phyloP scores from a whole-genome alignment of 2,113 vertebrate genomes.

The Crypturellus undulatus region DNA sequence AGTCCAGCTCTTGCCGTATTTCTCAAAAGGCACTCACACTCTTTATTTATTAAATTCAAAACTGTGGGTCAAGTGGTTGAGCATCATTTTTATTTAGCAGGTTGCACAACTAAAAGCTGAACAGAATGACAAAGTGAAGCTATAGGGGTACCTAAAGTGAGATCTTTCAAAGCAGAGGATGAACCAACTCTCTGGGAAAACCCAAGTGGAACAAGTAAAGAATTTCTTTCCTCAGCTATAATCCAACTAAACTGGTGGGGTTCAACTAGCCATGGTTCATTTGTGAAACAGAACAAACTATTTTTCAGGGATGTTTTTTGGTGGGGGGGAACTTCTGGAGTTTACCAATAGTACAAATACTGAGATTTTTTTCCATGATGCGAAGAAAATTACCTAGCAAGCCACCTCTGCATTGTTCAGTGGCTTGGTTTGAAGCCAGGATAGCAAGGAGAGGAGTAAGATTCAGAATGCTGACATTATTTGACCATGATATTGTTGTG shows the following conservation, averaged over 20 bases:
- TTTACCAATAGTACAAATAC: not conserved
- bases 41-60: not conserved
- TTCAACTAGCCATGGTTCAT: not conserved
- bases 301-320: too few species aligned
- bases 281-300: not conserved
- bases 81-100: not conserved
- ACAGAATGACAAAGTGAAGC: not conserved
- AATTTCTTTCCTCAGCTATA: not conserved
- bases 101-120: not conserved
- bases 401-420: slow-evolving; percentile 21
- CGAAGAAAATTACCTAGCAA: slow-evolving; percentile 12
- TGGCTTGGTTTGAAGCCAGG: not conserved
- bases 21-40: not conserved
- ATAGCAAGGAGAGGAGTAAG: not conserved
- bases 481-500: not conserved
- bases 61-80: not conserved
- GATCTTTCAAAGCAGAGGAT: not conserved
- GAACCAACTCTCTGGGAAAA: not conserved
- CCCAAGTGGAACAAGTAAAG: not conserved
- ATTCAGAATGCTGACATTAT: not conserved
- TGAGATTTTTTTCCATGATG: not conserved
- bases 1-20: not conserved
- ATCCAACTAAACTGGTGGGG: rapidly evolving
- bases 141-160: not conserved
- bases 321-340: not conserved